A percentile compares a stretch with the other conserved stretches of the same genome.
phyloP scores from a whole-genome alignment of 2,113 vertebrate species.

The Pogona vitticeps region DNA sequence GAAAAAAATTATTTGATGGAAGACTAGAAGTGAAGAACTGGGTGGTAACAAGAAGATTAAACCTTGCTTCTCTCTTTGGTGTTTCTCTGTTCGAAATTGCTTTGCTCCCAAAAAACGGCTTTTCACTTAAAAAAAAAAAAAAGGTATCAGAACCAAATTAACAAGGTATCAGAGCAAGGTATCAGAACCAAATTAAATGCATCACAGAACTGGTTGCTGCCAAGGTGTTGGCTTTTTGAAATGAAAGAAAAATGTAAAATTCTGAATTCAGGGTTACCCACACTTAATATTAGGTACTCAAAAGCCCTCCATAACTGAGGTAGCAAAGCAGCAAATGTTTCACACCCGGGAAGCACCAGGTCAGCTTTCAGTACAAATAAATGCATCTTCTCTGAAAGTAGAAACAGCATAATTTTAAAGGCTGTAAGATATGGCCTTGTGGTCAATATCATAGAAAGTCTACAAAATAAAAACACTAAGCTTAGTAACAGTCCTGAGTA shows the following conservation, averaged over 20 bases:
- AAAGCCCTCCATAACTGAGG: constrained; percentile 3
- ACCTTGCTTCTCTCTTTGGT: neutral
- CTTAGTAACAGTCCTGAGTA: constrained; percentile 3
- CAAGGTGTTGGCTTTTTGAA: constrained; percentile 2
- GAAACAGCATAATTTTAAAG: neutral
- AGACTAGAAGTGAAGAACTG: neutral
- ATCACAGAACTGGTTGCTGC: neutral
- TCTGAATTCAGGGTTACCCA: constrained; percentile 40
- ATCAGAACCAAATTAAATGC: neutral
- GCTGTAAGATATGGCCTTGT: constrained; percentile 32
- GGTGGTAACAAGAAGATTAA: neutral
- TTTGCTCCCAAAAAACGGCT: neutral
- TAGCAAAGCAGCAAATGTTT: neutral
- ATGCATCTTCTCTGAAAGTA: constrained; percentile 24
- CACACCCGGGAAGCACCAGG: constrained; percentile 12
- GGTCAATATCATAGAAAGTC: constrained; percentile 30
- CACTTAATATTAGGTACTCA: neutral
- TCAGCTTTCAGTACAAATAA: constrained; percentile 29
- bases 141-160: neutral
- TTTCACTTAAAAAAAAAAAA: neutral
- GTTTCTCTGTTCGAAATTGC: neutral
- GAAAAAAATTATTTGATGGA: neutral
- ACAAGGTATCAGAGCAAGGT: neutral
- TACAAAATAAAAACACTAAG: constrained; percentile 43
- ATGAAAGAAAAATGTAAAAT: constrained; percentile 23